These are phyloP conservation scores for Ciconia stormi DNA, from an alignment of 2,113 vertebrate genomes.

Conservation along the genomic window DNA sequence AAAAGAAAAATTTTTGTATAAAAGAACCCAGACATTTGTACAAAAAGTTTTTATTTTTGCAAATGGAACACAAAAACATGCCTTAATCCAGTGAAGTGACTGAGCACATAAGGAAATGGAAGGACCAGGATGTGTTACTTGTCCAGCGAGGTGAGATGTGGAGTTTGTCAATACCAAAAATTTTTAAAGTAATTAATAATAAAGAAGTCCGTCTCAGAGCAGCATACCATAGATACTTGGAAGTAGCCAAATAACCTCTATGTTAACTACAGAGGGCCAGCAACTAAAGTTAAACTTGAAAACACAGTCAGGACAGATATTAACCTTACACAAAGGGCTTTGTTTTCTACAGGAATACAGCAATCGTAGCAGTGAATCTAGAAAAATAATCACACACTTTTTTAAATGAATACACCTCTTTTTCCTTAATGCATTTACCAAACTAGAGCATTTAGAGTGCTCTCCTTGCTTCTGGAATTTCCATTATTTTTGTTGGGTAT, in stretches of 20 bases:
- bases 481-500: neutral
- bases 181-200: slow-evolving; percentile 74
- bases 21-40: slow-evolving; percentile 85
- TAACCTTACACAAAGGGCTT: slow-evolving; percentile 71
- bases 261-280: slow-evolving; percentile 53
- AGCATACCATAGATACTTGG: slow-evolving; percentile 70
- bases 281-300: slow-evolving; percentile 64
- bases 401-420: neutral
- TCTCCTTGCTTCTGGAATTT: neutral
- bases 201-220: slow-evolving; percentile 59
- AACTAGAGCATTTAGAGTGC: neutral
- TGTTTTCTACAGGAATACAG: slow-evolving; percentile 66
- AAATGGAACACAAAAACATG: slow-evolving; percentile 88
- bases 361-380: slow-evolving; percentile 35
- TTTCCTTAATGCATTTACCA: neutral
- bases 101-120: slow-evolving; percentile 72
- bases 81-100: slow-evolving; percentile 90
- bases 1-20: slow-evolving; percentile 86
- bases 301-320: slow-evolving; percentile 24
- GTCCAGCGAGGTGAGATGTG: slow-evolving; percentile 60
- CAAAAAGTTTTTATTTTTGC: slow-evolving; percentile 87
- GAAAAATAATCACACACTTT: neutral
- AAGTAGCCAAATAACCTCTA: slow-evolving; percentile 72
- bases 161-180: slow-evolving; percentile 84
- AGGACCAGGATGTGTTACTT: slow-evolving; percentile 70